phyloP scores from a whole-genome alignment of 2,113 vertebrate species.

The Oceanites oceanicus region DNA sequence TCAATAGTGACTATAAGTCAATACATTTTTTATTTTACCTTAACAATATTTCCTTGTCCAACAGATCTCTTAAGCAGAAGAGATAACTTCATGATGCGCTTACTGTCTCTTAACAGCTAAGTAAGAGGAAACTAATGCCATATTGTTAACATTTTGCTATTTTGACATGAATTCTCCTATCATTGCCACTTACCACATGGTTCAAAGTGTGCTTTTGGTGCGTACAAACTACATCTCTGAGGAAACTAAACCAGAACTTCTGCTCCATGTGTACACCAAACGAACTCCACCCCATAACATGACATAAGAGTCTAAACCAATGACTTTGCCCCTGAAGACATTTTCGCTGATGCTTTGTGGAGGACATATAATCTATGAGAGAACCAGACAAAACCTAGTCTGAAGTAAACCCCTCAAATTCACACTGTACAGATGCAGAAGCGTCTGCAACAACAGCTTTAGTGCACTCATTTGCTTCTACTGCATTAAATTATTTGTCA shows the following conservation, averaged over 20 bases:
- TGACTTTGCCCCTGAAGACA: not conserved
- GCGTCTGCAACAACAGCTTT: not conserved
- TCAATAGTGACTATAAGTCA: not conserved
- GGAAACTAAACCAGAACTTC: not conserved
- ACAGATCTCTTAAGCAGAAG: not conserved
- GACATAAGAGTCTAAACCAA: not conserved
- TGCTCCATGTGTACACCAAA: not conserved
- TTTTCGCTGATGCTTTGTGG: not conserved
- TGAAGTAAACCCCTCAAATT: not conserved
- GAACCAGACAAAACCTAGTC: not conserved
- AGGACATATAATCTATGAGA: not conserved
- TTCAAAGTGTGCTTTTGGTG: not conserved
- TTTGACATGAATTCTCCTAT: not conserved
- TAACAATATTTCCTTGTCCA: not conserved
- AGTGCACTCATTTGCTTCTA: not conserved
- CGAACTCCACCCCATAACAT: not conserved
- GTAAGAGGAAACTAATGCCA: not conserved
- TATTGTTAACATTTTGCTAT: not conserved
- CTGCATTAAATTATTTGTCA: not conserved
- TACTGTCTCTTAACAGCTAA: not conserved
- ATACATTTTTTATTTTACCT: not conserved
- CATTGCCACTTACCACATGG: not conserved
- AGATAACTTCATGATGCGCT: not conserved
- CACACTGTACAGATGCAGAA: not conserved
- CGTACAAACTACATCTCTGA: not conserved